Evolutionary conservation across 2,113 vertebrate genomes (phyloP).

Genomic region (Willisornis vidua): DNA sequence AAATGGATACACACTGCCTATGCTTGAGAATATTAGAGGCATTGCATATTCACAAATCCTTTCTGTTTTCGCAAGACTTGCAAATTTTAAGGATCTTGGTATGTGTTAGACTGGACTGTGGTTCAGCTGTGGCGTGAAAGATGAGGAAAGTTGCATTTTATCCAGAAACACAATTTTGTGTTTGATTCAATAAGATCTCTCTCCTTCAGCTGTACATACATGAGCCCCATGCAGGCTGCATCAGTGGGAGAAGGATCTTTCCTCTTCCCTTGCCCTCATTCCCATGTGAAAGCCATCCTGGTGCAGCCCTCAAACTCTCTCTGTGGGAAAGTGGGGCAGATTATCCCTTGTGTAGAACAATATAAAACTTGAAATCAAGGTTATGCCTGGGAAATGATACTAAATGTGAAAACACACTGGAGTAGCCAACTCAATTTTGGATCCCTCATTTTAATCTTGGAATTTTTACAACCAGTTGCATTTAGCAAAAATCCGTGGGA

Average conservation of each 20-base stretch:
- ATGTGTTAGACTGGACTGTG: rapidly evolving
- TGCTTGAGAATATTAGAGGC: not conserved
- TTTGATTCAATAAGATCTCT: not conserved
- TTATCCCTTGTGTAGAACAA: not conserved
- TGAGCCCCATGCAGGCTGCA: rapidly evolving
- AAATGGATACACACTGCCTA: not conserved
- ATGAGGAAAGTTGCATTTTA: not conserved
- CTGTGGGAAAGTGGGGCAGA: not conserved
- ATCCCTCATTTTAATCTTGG: not conserved
- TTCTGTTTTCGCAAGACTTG: not conserved
- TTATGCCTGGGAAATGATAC: not conserved
- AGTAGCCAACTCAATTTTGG: not conserved
- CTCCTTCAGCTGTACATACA: not conserved
- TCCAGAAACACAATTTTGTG: not conserved
- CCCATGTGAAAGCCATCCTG: not conserved
- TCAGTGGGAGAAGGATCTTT: no score
- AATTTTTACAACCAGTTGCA: not conserved
- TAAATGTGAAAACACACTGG: not conserved
- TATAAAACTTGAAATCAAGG: not conserved
- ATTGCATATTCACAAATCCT: not conserved
- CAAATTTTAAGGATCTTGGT: not conserved
- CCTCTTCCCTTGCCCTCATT: not conserved
- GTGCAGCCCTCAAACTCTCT: not conserved
- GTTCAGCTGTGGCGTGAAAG: not conserved
- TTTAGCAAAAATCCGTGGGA: not conserved